Percentiles rank a stretch among this genome's conserved stretches.
phyloP scores from a whole-genome alignment of 2,888 invertebrate species.

The Dynastes hyllus region DNA sequence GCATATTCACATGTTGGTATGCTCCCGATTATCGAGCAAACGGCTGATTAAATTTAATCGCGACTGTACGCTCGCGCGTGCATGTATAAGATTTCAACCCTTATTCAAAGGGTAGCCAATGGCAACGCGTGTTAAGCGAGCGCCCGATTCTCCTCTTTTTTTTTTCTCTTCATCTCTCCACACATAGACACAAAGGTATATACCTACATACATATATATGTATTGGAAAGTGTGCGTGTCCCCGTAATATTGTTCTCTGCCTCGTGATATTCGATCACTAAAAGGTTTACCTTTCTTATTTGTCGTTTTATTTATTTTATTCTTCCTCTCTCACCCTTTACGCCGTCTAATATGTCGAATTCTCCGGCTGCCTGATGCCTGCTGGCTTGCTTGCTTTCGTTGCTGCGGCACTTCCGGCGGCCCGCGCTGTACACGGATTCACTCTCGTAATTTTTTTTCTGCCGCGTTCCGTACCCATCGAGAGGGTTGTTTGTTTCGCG shows the following conservation, averaged over 20 bases:
- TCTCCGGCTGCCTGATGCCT: conserved; percentile 48
- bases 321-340: conserved; percentile 31
- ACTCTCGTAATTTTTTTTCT: conserved; percentile 24
- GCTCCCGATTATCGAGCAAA: too few relatives aligned
- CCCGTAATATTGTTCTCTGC: conserved; percentile 46
- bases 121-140: conserved; percentile 65
- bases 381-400: conserved; percentile 5
- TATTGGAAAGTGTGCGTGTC: conserved; percentile 30
- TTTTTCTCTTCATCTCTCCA: conserved; percentile 33
- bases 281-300: conserved; percentile 62
- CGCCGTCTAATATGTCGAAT: conserved; percentile 42
- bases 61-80: conserved; percentile 2
- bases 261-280: conserved; percentile 64
- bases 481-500: conserved; percentile 47
- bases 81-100: conserved; percentile 68
- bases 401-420: conserved; percentile 50
- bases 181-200: not conserved
- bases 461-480: not conserved
- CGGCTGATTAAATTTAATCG: not conserved
- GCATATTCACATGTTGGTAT: too few relatives aligned
- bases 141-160: conserved; percentile 58
- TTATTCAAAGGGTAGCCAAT: conserved; percentile 67
- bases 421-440: conserved; percentile 12
- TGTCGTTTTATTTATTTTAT: conserved; percentile 61
- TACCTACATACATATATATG: not conserved